Conservation (phyloP, 2,888 invertebrate species). For the Acanthoscelides obtectus region DNA sequence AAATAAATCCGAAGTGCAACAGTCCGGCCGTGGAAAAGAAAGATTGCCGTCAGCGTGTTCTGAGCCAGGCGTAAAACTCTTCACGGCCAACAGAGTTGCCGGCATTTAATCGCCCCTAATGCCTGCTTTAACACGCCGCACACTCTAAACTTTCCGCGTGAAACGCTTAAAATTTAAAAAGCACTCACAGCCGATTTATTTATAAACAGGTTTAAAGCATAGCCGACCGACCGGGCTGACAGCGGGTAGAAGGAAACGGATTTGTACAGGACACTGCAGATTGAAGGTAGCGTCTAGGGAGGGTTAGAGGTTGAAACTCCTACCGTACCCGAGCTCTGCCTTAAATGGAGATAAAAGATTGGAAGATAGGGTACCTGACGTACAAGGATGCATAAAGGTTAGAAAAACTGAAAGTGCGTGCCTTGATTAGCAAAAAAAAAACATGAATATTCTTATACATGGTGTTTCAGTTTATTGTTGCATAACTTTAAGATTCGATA, state of each 20-base stretch:
- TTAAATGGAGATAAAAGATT: too few species aligned
- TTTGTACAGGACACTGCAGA: not conserved
- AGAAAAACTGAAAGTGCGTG: too few species aligned
- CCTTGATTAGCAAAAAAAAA: too few species aligned
- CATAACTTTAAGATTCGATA: too few species aligned
- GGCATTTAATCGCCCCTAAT: slow-evolving; percentile 23
- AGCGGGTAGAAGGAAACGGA: not conserved
- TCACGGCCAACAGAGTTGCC: not conserved
- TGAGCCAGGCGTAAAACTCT: not conserved
- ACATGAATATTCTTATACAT: too few species aligned
- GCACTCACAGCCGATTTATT: slow-evolving; percentile 20
- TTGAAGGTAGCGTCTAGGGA: too few species aligned
- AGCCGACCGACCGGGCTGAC: not conserved
- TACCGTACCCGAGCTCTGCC: too few species aligned
- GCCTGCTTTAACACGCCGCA: slow-evolving; percentile 18
- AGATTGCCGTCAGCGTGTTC: not conserved
- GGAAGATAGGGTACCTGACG: too few species aligned
- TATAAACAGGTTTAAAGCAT: slow-evolving; percentile 17
- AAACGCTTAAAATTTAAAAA: slow-evolving; percentile 20
- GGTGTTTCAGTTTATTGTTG: too few species aligned
- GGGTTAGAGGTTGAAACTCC: too few species aligned
- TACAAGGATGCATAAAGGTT: too few species aligned
- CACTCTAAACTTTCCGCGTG: slow-evolving; percentile 16
- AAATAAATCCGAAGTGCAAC: not conserved
- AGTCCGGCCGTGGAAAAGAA: not conserved